Percentiles rank a stretch among this genome's conserved stretches.
Evolutionary conservation across 2,797 vertebrate species (phyloP).

Genomic region (Alectoris magna): DNA sequence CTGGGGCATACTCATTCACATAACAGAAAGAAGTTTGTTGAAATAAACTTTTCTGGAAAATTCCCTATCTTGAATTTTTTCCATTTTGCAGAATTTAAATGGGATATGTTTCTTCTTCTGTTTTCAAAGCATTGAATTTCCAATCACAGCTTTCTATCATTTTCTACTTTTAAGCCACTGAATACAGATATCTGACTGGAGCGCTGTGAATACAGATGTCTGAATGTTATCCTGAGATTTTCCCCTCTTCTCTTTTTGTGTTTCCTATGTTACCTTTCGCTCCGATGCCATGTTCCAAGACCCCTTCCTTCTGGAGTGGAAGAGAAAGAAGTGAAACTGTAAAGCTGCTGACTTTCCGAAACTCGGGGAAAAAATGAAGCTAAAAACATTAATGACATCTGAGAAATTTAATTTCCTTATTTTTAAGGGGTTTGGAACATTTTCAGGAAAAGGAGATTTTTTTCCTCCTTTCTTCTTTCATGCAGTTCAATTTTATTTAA

Average conservation of each 20-base stretch:
- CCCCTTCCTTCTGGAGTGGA: not conserved
- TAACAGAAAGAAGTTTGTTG: not conserved
- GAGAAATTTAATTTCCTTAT: constrained; percentile 34
- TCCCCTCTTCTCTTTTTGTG: not conserved
- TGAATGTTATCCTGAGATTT: not conserved
- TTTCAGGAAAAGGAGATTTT: not conserved
- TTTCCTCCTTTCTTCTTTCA: constrained; percentile 3
- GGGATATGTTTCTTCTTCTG: constrained; percentile 10
- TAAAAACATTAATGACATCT: constrained; percentile 24
- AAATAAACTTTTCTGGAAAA: not conserved
- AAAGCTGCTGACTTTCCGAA: constrained; percentile 14
- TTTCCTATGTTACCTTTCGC: not conserved
- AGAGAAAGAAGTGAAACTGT: not conserved
- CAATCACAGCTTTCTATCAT: constrained; percentile 39
- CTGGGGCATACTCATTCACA: not conserved
- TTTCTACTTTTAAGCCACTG: constrained; percentile 3
- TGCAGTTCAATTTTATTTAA: constrained; percentile 35
- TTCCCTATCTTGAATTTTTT: not conserved
- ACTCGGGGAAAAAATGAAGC: not conserved
- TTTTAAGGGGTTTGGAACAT: constrained; percentile 19
- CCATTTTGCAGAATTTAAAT: constrained; percentile 31
- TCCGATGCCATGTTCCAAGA: not conserved
- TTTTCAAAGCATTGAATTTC: constrained; percentile 52
- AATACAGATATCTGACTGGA: constrained; percentile 11
- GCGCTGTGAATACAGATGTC: constrained; percentile 29